Evolutionary conservation across 2,797 vertebrate genomes (phyloP), one percentile per base, ranked within the genome.

Genomic region (Chaetodon trifasciatus): DNA sequence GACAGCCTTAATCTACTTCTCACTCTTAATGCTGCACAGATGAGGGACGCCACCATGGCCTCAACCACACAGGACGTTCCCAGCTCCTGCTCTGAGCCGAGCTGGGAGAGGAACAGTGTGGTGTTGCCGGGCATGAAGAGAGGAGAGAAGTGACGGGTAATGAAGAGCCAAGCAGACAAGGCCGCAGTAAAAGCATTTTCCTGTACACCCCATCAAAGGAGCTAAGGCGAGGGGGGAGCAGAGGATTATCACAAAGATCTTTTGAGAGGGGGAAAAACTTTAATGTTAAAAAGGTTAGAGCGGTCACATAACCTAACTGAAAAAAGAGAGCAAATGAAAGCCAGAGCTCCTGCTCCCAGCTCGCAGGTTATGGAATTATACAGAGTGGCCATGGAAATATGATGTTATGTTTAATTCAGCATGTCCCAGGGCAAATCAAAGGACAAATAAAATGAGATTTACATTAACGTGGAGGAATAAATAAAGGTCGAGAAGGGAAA

Each of bases 11-110:
- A 93, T 93, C 85, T 87, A 83, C 86, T 66, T 89, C 91, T 91
- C 68, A 81, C 70, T 91, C 90, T 78, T 91, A 92, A 94, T 82
- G 80, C 83, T 89, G 75, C 84, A 91, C 90, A 93, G 93, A 92
- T 91, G 92, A 92, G 83, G 79, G 86, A 79, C 68, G 68, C 71
- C 83, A 76, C 53, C 66, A 39, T 63, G 19, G 28, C 74, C 77
- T 64, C 56, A 83, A 78, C 86, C 89, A 84, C 86, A 90, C 89
- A 86, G 84, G 88, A 87, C 35, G 80, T 49, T 69, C 49, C 72
- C n/a, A 81, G 71, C 83, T 81, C 77, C 62, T 42, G 67, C 68
- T 8, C 66, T 1, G 76, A 47, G 62, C 35, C 8, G 3, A 39
- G 49, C 65, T 6, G 57, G 60, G 57, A 17, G 17, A 40, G 49